phyloP scores from a whole-genome alignment of 2,888 invertebrate genomes.

The Rhogogaster chlorosoma region DNA sequence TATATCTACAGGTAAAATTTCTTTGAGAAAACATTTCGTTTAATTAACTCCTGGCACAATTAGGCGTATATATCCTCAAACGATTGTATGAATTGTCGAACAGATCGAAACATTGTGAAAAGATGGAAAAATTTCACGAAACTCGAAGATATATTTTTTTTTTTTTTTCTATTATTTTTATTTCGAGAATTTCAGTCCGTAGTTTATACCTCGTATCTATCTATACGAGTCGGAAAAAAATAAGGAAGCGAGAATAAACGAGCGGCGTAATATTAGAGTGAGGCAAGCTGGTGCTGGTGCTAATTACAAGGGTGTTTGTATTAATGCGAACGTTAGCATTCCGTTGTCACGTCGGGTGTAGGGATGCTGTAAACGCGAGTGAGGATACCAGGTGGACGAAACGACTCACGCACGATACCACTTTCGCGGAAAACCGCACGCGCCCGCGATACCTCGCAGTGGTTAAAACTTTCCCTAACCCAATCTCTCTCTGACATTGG shows the following conservation, averaged over 20 bases:
- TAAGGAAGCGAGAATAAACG: not conserved
- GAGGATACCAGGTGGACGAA: constrained; percentile 65
- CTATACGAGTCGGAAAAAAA: not conserved
- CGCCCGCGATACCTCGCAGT: not conserved
- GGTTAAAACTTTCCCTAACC: constrained; percentile 27
- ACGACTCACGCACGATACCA: constrained; percentile 58
- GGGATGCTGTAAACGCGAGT: constrained; percentile 56
- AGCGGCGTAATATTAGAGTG: constrained; percentile 25
- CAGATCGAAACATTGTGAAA: not conserved
- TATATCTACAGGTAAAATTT: not conserved
- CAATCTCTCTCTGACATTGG: not conserved
- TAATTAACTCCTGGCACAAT: not conserved
- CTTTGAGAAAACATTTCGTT: not conserved
- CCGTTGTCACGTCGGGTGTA: constrained; percentile 56
- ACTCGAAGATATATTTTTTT: too few species aligned
- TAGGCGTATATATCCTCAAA: not conserved
- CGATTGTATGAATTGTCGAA: not conserved
- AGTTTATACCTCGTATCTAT: not conserved
- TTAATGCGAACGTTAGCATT: constrained; percentile 72
- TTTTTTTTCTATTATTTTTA: too few species aligned
- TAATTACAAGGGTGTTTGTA: constrained; percentile 71
- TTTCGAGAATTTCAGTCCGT: too few species aligned
- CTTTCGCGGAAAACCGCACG: constrained; percentile 35
- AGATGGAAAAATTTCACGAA: too few species aligned
- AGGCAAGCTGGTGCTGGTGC: constrained; percentile 61